Conservation (phyloP, 2,888 invertebrate species). For the Ellobium chinense region DNA sequence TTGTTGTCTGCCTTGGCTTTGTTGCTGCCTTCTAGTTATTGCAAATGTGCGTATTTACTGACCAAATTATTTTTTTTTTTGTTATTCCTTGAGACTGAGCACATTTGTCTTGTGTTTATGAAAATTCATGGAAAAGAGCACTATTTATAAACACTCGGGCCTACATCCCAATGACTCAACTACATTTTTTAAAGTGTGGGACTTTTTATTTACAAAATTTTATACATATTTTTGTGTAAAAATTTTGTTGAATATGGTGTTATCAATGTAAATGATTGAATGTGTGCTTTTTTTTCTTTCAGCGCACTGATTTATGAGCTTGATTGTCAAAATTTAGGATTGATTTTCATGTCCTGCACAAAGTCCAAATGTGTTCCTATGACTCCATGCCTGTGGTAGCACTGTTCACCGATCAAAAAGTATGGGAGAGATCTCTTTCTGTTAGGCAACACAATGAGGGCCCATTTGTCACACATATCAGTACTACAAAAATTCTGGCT, state of each 20-base stretch:
- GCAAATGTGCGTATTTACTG: conserved; percentile 65
- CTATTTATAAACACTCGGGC: conserved; percentile 92
- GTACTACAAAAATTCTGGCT: no score
- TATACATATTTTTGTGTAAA: no score
- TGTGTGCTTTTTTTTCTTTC: background rate
- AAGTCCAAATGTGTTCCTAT: no score
- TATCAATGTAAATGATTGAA: background rate
- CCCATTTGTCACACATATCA: no score
- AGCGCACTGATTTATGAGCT: no score
- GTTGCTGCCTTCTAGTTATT: conserved; percentile 68
- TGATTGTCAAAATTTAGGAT: no score
- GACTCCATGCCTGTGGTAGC: no score
- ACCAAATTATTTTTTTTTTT: conserved; percentile 42
- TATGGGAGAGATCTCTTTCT: no score
- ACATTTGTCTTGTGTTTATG: conserved; percentile 91
- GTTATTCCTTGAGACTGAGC: conserved; percentile 58
- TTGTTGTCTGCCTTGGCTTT: conserved; percentile 55
- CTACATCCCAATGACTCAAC: conserved; percentile 54
- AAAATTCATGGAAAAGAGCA: conserved; percentile 92
- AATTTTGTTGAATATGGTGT: background rate
- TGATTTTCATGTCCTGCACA: no score
- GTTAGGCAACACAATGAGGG: no score
- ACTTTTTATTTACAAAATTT: no score
- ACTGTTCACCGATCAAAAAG: no score
- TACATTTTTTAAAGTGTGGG: conserved; percentile 45